phyloP scores from a whole-genome alignment of 92 coral and sea anemone species.

The Plumapathes pennacea region DNA sequence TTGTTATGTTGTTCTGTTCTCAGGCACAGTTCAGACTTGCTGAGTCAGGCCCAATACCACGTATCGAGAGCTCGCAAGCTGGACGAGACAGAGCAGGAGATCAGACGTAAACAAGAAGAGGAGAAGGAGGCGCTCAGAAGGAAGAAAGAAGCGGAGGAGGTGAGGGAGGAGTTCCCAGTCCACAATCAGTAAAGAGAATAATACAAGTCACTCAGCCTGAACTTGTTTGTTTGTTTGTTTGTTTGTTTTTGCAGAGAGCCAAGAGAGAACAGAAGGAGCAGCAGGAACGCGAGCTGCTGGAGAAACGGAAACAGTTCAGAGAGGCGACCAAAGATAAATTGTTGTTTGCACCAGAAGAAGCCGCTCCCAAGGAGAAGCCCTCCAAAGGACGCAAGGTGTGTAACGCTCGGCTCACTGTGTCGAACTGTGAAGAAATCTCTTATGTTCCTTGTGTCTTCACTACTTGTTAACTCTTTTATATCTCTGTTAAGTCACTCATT shows the following conservation, averaged over 20 bases:
- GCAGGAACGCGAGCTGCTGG: slow-evolving; percentile 85
- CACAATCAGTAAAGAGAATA: no score
- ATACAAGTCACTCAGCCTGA: not conserved
- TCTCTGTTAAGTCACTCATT: no score
- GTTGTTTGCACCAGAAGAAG: slow-evolving; percentile 73
- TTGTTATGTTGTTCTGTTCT: no score
- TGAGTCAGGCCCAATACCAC: slow-evolving; percentile 97
- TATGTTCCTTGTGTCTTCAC: no score
- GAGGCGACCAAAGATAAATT: slow-evolving; percentile 92
- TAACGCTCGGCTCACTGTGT: no score
- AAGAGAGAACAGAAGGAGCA: slow-evolving; percentile 75
- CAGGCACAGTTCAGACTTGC: slow-evolving; percentile 91
- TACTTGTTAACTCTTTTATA: no score
- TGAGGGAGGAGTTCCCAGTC: no score
- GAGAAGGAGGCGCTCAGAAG: slow-evolving; percentile 82
- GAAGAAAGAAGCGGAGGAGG: slow-evolving; percentile 88
- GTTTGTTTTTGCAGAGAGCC: slow-evolving; percentile 36
- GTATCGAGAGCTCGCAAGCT: slow-evolving; percentile 89
- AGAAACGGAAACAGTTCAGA: slow-evolving; percentile 87
- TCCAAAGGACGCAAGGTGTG: slow-evolving; percentile 71
- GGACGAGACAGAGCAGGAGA: slow-evolving; percentile 90
- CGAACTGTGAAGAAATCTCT: no score
- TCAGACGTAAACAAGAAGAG: slow-evolving; percentile 85
- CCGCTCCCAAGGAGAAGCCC: slow-evolving; percentile 62
- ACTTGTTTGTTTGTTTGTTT: not conserved